These are phyloP conservation scores for Pagetopsis macropterus DNA, from an alignment of 2,797 vertebrate species.

Conservation along the genomic window DNA sequence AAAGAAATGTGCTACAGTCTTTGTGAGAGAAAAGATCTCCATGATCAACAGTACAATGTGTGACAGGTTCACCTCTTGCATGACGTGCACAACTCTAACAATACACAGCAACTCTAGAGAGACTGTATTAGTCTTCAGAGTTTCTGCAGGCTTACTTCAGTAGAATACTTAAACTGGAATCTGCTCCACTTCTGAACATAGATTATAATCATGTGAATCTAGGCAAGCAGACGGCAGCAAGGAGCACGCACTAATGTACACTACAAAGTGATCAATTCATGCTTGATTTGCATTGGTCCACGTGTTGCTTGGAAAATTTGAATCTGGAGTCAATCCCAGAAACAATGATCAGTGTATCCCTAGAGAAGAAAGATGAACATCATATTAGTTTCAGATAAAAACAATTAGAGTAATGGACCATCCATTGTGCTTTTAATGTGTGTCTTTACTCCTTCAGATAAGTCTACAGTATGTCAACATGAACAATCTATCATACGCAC, in stretches of 20 bases:
- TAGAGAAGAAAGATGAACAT: conserved; percentile 19
- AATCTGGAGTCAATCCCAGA: conserved; percentile 14
- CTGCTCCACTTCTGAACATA: neutral
- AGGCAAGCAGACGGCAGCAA: neutral
- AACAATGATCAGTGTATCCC: conserved; percentile 5
- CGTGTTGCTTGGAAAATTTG: conserved; percentile 24
- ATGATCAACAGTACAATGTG: neutral
- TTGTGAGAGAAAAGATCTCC: conserved; percentile 4
- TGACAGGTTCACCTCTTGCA: neutral
- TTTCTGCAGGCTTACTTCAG: neutral
- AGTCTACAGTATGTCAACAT: neutral
- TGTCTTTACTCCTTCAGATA: conserved; percentile 8
- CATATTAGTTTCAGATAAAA: conserved; percentile 13
- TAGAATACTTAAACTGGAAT: neutral
- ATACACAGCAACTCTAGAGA: neutral
- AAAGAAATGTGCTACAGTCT: conserved; percentile 4
- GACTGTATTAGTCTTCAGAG: too few species aligned
- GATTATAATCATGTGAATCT: conserved; percentile 1
- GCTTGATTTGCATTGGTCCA: conserved; percentile 6
- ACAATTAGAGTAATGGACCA: conserved; percentile 17
- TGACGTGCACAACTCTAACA: neutral
- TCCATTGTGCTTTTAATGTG: conserved; percentile 1
- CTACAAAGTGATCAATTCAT: neutral
- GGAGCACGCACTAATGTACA: neutral
- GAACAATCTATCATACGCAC: conserved; percentile 8